These are phyloP conservation scores for Aphidius colemani DNA, from an alignment of 2,888 invertebrate species.

Conservation along the genomic window DNA sequence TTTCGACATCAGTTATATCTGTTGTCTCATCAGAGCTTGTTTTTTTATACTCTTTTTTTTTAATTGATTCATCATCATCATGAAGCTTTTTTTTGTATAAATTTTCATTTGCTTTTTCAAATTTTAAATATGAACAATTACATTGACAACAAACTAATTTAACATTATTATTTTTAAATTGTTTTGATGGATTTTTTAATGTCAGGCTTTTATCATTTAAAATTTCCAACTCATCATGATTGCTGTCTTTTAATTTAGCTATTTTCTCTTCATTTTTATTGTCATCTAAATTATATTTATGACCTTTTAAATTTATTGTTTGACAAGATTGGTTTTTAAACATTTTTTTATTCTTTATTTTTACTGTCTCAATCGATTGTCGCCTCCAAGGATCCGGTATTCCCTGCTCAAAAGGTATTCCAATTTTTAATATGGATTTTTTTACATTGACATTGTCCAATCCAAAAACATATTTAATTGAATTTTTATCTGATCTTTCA, in stretches of 20 bases:
- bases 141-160: constrained; percentile 37
- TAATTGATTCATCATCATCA: not conserved
- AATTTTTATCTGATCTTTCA: constrained; percentile 22
- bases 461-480: constrained; percentile 23
- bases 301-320: constrained; percentile 3
- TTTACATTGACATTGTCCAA: constrained; percentile 33
- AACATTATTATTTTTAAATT: constrained; percentile 7
- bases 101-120: not conserved
- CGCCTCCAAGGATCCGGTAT: constrained; percentile 45
- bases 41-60: not conserved
- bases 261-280: constrained; percentile 9
- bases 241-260: not conserved
- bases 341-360: not conserved
- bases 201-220: not conserved
- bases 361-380: not conserved
- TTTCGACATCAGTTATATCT: not conserved
- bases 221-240: not conserved
- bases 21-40: not conserved
- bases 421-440: constrained; percentile 36
- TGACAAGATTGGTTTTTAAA: not conserved
- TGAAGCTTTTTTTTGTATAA: not conserved
- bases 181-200: not conserved
- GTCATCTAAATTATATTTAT: not conserved
- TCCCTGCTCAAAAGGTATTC: constrained; percentile 40
- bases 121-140: constrained; percentile 35